Evolutionary conservation across 2,797 vertebrate genomes (phyloP), one percentile per base, ranked within the genome.

Genomic region (Mormyrus hasselquistii): DNA sequence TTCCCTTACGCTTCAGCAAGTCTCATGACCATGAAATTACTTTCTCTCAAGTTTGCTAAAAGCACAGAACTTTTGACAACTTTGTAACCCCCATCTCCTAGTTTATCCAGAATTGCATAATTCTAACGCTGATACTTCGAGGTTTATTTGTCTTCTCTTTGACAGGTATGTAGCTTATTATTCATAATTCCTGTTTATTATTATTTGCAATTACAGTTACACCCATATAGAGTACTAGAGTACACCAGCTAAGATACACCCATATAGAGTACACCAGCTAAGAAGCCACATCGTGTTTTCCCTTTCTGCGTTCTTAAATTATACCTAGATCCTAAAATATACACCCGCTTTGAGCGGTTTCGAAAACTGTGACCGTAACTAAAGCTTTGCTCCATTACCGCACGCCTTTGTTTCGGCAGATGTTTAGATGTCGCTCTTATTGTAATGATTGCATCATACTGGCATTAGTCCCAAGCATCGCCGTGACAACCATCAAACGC

Each of bases 401-500:
- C 82, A 85, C 10, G 49, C 47, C n/a, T 12, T 22, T 12, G n/a
- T 85, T 85, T 85, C 44, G 0, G 49, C 49, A 52, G 82, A 49
- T 85, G 82, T 85, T 85, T 85, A 49, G 44, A 85, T 85, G 82
- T 52, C 82, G 47, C 49, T 52, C 44, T 52, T 29, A 49, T 85
- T 85, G 49, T 85, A 52, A 85, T 85, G 82, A 85, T 85, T 85
- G 44, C 82, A 85, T 85, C 49, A 85, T 82, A 7, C 76, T 82
- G 47, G 47, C n/a, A 19, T 85, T 49, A 52, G 82, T 16, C 82
- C n/a, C 52, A 47, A 52, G 49, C 44, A 52, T 85, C 82, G 10
- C 82, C 22, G 82, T 85, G 82, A 85, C 82, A 85, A 52, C 44
- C 82, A 85, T 85, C 82, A 85, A 85, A 50, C 9, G 19, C n/a